These are phyloP conservation scores for Parascotia fuliginaria DNA, from an alignment of 2,888 invertebrate species.

Conservation along the genomic window DNA sequence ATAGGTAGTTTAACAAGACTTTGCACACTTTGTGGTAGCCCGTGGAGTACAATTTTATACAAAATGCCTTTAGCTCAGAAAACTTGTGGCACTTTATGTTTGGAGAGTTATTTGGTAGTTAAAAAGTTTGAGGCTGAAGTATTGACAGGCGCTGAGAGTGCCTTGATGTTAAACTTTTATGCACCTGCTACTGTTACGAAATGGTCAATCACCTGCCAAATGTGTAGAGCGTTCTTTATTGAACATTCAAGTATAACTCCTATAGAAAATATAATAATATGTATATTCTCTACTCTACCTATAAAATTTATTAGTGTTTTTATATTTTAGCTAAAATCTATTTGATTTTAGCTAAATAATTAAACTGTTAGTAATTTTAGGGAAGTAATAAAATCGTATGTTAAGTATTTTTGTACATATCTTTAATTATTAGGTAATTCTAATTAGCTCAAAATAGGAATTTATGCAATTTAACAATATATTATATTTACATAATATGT, in stretches of 20 bases:
- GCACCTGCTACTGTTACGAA: slow-evolving; percentile 5
- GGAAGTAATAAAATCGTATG: too few species aligned
- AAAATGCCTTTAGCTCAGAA: slow-evolving; percentile 12
- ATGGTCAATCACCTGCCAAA: not conserved
- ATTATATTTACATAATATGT: not conserved
- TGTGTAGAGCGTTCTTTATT: too few species aligned
- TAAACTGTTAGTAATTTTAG: too few species aligned
- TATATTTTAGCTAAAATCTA: too few species aligned
- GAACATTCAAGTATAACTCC: too few species aligned
- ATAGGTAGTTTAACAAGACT: slow-evolving; percentile 29
- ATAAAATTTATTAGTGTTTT: too few species aligned
- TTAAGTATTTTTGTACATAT: too few species aligned
- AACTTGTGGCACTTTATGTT: not conserved
- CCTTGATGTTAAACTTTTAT: not conserved
- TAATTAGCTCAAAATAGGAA: too few species aligned
- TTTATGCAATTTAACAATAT: not conserved
- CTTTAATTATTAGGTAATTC: too few species aligned
- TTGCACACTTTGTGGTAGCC: slow-evolving; percentile 21
- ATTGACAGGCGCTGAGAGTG: not conserved
- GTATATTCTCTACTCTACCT: too few species aligned
- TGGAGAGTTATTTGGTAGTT: not conserved
- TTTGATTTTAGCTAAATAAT: too few species aligned
- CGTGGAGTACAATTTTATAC: slow-evolving; percentile 11
- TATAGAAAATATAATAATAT: too few species aligned
- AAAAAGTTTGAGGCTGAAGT: slow-evolving; percentile 1